Percentiles rank a stretch among this genome's conserved stretches.
Evolutionary conservation across 2,888 invertebrate genomes (phyloP).

Genomic region (Barypeithes pellucidus): DNA sequence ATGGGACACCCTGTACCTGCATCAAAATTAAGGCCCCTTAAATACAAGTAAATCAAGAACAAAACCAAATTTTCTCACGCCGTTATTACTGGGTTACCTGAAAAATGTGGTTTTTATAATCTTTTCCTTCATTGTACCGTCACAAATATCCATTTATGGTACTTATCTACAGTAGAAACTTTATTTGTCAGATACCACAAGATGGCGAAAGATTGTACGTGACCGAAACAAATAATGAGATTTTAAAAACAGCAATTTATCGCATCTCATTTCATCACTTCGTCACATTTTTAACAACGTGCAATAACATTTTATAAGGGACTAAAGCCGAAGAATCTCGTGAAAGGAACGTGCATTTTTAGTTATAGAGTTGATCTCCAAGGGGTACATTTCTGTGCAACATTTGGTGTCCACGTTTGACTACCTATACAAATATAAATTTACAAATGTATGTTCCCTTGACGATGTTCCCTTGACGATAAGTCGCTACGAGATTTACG

Average conservation of each 20-base stretch:
- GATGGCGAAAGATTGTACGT: conserved; percentile 25
- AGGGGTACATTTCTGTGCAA: not conserved
- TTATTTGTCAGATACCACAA: conserved; percentile 25
- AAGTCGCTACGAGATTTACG: too few relatives aligned
- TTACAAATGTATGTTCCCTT: too few relatives aligned
- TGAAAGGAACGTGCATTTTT: not conserved
- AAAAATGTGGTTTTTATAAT: conserved; percentile 34
- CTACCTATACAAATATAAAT: too few relatives aligned
- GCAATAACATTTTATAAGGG: not conserved
- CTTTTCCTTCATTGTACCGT: conserved; percentile 24
- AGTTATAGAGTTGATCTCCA: not conserved
- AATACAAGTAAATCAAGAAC: not conserved
- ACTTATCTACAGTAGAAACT: conserved; percentile 21
- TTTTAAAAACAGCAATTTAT: conserved; percentile 17
- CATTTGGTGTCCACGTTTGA: conserved; percentile 4
- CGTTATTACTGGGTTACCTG: conserved; percentile 30
- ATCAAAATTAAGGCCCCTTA: too few relatives aligned
- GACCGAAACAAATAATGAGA: conserved; percentile 15
- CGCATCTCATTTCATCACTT: not conserved
- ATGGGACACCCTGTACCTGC: too few relatives aligned
- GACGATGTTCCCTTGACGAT: too few relatives aligned
- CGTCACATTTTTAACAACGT: conserved; percentile 3
- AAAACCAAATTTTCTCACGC: conserved; percentile 33
- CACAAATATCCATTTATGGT: conserved; percentile 34
- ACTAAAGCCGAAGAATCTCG: not conserved